These are phyloP conservation scores for Amblyopsis rosae DNA, from an alignment of 2,113 vertebrate species.

Conservation along the genomic window DNA sequence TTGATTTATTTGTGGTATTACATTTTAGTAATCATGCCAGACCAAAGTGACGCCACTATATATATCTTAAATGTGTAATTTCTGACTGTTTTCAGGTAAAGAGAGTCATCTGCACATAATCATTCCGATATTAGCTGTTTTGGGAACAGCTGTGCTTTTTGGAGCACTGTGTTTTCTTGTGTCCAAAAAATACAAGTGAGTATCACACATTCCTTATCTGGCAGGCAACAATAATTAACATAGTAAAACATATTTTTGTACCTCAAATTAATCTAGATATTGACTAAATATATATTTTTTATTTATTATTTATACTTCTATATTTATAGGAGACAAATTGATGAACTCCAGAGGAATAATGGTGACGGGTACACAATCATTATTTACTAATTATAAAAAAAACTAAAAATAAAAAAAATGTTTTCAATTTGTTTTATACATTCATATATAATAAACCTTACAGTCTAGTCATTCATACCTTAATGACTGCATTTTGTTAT, in stretches of 20 bases:
- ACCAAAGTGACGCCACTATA: neutral
- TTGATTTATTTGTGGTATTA: no score
- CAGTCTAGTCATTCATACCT: neutral
- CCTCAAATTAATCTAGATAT: neutral
- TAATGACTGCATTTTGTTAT: neutral
- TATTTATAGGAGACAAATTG: slow-evolving; percentile 51
- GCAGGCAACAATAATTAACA: neutral
- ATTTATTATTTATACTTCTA: neutral
- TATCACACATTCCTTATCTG: neutral
- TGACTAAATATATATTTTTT: neutral
- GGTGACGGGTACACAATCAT: slow-evolving; percentile 49
- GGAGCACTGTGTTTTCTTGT: slow-evolving; percentile 53
- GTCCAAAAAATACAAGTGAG: slow-evolving; percentile 71
- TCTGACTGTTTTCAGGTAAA: slow-evolving; percentile 37
- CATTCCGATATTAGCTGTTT: slow-evolving; percentile 48
- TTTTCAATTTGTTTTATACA: neutral
- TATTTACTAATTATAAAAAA: neutral
- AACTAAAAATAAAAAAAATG: neutral
- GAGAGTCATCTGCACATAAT: slow-evolving; percentile 59
- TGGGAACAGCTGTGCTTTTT: slow-evolving; percentile 45
- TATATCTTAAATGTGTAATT: neutral
- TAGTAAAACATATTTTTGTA: neutral
- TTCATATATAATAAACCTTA: neutral
- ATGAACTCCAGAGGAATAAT: slow-evolving; percentile 53
- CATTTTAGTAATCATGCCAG: no score